Conservation (phyloP, 2,888 invertebrate species). For the Melinopterus prodromus region DNA sequence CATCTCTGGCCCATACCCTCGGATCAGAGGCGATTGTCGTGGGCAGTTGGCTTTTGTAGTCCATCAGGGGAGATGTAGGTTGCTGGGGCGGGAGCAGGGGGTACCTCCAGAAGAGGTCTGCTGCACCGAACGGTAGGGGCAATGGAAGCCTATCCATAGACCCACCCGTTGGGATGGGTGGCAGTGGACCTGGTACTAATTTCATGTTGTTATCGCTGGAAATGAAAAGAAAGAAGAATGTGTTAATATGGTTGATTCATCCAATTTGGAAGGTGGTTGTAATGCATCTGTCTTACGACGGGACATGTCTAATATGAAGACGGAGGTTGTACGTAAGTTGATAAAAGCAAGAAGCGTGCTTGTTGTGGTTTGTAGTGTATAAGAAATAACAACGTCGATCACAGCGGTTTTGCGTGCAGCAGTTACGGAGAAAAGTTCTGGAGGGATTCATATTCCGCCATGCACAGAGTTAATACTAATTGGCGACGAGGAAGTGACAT, state of each 20-base stretch:
- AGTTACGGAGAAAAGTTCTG: too few species aligned
- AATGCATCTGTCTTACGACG: too few species aligned
- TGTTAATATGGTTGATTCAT: constrained; percentile 28
- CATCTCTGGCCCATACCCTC: constrained; percentile 88
- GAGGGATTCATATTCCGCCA: too few species aligned
- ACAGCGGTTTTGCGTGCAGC: too few species aligned
- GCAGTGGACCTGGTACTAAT: constrained; percentile 62
- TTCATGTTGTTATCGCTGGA: constrained; percentile 59
- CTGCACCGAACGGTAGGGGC: constrained; percentile 77
- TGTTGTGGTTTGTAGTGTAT: too few species aligned
- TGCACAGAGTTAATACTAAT: not conserved
- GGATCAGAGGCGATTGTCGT: constrained; percentile 87
- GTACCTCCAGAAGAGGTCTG: constrained; percentile 89
- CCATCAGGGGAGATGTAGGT: constrained; percentile 75
- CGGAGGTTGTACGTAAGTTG: too few species aligned
- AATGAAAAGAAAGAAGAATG: constrained; percentile 24
- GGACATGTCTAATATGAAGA: too few species aligned
- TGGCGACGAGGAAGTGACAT: constrained; percentile 47
- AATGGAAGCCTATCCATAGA: constrained; percentile 80
- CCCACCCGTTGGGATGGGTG: constrained; percentile 57
- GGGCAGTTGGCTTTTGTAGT: constrained; percentile 88
- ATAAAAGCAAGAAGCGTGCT: too few species aligned
- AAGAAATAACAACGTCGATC: too few species aligned
- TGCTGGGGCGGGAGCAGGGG: constrained; percentile 73
- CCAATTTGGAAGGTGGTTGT: not conserved